phyloP scores from a whole-genome alignment of 2,797 vertebrate genomes.

The Percopsis omiscomaycus region DNA sequence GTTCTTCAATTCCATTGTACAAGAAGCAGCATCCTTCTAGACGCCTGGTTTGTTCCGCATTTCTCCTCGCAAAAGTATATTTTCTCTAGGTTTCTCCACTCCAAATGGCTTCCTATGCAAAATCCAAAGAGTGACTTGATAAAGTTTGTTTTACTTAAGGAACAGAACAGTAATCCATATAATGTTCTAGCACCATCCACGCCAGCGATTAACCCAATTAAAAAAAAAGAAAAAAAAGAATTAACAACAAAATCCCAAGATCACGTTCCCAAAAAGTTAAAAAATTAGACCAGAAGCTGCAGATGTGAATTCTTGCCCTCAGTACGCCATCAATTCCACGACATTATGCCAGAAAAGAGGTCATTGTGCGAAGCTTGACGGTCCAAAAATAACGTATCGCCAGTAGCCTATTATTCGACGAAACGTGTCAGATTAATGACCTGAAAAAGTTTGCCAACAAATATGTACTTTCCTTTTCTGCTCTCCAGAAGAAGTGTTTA shows the following conservation, averaged over 20 bases:
- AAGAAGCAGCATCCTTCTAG: constrained; percentile 80
- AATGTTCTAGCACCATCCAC: no score
- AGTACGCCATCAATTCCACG: constrained; percentile 41
- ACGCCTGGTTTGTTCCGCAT: constrained; percentile 70
- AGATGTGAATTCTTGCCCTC: constrained; percentile 26
- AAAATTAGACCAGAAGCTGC: constrained; percentile 44
- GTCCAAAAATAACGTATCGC: constrained; percentile 17
- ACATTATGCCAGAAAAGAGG: constrained; percentile 9
- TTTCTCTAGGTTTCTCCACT: constrained; percentile 21
- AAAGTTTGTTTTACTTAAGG: not conserved
- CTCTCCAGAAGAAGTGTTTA: constrained; percentile 44
- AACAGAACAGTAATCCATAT: no score
- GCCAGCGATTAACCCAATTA: no score
- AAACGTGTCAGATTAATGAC: not conserved
- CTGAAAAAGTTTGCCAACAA: not conserved
- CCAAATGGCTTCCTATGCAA: constrained; percentile 23
- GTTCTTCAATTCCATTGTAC: constrained; percentile 79
- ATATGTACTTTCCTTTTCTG: constrained; percentile 11
- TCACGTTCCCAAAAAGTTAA: constrained; percentile 43
- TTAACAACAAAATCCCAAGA: constrained; percentile 33
- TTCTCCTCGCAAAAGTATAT: constrained; percentile 44
- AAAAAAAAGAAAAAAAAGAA: no score
- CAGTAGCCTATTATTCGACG: constrained; percentile 5
- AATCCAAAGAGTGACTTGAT: constrained; percentile 37
- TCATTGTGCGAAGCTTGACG: constrained; percentile 19